These are phyloP conservation scores for Drosophila koepferae DNA, from an alignment of 2,888 invertebrate genomes.

Conservation along the genomic window DNA sequence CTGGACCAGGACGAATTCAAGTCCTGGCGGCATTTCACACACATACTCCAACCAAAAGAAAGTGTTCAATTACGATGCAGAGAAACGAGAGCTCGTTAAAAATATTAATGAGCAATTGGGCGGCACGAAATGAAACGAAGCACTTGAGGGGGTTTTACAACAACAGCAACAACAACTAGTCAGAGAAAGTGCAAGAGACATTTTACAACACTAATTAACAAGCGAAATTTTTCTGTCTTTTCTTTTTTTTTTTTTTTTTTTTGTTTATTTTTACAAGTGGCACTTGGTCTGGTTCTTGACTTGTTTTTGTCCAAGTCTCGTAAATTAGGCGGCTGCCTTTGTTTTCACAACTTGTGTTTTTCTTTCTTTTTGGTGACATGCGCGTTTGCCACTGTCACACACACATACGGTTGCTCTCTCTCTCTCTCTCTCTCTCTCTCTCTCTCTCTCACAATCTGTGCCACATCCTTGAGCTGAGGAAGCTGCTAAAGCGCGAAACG, in stretches of 20 bases:
- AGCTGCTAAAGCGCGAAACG: constrained; percentile 59
- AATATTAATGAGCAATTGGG: constrained; percentile 65
- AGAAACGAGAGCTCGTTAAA: constrained; percentile 61
- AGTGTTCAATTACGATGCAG: constrained; percentile 64
- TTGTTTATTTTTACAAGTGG: constrained; percentile 76
- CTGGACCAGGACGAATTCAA: constrained; percentile 40
- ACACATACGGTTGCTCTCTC: constrained; percentile 14
- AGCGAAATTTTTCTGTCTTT: constrained; percentile 48
- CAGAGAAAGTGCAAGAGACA: constrained; percentile 72
- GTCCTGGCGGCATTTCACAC: constrained; percentile 53
- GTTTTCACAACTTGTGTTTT: constrained; percentile 79
- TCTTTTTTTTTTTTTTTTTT: not conserved
- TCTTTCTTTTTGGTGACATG: constrained; percentile 71
- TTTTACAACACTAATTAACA: constrained; percentile 77
- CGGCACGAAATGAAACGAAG: constrained; percentile 4
- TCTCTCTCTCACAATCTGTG: constrained; percentile 12
- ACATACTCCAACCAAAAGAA: constrained; percentile 57
- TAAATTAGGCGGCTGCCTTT: constrained; percentile 69
- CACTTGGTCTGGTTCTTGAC: constrained; percentile 30
- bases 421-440: not conserved
- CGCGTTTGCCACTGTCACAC: constrained; percentile 62
- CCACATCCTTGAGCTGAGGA: constrained; percentile 44
- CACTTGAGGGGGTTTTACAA: constrained; percentile 56
- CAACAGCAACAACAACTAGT: constrained; percentile 31
- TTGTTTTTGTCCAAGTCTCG: not conserved